Percentiles rank a stretch among this genome's conserved stretches.
phyloP scores from a whole-genome alignment of 2,888 invertebrate genomes.

The Seira sanloemensis region DNA sequence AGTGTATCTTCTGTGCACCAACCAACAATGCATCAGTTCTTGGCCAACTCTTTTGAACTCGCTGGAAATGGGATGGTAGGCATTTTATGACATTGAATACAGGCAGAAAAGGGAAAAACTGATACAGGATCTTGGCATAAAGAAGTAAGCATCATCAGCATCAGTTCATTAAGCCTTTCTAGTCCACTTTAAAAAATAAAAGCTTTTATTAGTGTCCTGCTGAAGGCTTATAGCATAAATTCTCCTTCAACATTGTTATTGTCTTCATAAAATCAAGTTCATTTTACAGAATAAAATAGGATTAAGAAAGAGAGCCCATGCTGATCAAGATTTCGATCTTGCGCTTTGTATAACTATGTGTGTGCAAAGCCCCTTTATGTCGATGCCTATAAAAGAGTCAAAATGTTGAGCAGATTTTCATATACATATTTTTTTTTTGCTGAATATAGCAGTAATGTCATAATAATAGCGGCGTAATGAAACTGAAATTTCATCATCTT shows the following conservation, averaged over 20 bases:
- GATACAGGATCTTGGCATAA: background rate
- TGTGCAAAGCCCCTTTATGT: too few relatives aligned
- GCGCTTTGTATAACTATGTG: too few relatives aligned
- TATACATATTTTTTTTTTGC: background rate
- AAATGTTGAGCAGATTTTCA: background rate
- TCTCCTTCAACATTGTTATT: background rate
- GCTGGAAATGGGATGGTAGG: too few relatives aligned
- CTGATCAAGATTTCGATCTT: background rate
- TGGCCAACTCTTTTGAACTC: too few relatives aligned
- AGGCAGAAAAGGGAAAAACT: too few relatives aligned
- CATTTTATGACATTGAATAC: too few relatives aligned
- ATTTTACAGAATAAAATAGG: background rate
- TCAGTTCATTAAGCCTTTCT: background rate
- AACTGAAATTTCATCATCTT: conserved; percentile 47
- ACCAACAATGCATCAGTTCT: too few relatives aligned
- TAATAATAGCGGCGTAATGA: conserved; percentile 34
- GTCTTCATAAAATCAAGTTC: conserved; percentile 4
- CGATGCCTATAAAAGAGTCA: too few relatives aligned
- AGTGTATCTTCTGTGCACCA: too few relatives aligned
- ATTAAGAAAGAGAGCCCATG: background rate
- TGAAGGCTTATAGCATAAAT: too few relatives aligned
- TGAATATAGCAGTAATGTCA: background rate
- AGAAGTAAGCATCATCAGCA: background rate
- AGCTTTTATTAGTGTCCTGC: too few relatives aligned
- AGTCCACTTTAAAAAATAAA: too few relatives aligned